Conservation (phyloP, 1,140 invertebrate species). For the Drosophila sp. region DNA sequence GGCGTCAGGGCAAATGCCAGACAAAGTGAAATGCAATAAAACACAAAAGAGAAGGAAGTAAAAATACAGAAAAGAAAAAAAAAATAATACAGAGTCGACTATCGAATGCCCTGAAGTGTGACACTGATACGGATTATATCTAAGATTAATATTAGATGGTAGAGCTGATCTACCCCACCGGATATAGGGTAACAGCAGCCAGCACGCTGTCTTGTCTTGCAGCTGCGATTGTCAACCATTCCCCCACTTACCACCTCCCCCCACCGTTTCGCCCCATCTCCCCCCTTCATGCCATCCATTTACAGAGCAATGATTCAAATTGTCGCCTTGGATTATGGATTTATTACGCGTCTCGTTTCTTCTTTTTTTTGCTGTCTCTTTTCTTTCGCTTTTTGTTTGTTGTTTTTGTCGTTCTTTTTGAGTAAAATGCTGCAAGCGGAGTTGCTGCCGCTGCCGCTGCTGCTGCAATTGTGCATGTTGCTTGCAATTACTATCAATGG, state of each 20-base stretch:
- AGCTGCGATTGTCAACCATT: constrained; percentile 22
- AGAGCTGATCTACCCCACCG: neutral
- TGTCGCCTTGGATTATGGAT: constrained; percentile 80
- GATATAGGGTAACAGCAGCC: neutral
- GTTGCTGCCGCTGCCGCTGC: constrained; percentile 9
- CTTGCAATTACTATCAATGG: constrained; percentile 74
- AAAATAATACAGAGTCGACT: constrained; percentile 8
- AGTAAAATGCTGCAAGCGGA: constrained; percentile 50
- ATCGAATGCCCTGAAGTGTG: neutral
- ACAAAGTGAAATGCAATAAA: constrained; percentile 79
- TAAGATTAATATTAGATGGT: no score
- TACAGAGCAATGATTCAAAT: constrained; percentile 78
- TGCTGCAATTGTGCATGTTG: constrained; percentile 76
- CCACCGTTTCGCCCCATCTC: neutral
- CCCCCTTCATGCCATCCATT: constrained; percentile 43
- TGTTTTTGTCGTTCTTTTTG: constrained; percentile 4
- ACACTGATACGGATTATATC: no score
- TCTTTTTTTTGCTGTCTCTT: constrained; percentile 6
- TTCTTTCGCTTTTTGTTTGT: neutral
- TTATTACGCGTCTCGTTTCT: constrained; percentile 77
- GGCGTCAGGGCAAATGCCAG: constrained; percentile 62
- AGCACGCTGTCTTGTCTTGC: constrained; percentile 65
- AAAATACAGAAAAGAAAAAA: neutral
- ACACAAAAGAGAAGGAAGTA: constrained; percentile 51
- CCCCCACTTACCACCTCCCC: neutral